Conservation (phyloP, 2,113 vertebrate species). For the Pelvicachromis taeniatus region DNA sequence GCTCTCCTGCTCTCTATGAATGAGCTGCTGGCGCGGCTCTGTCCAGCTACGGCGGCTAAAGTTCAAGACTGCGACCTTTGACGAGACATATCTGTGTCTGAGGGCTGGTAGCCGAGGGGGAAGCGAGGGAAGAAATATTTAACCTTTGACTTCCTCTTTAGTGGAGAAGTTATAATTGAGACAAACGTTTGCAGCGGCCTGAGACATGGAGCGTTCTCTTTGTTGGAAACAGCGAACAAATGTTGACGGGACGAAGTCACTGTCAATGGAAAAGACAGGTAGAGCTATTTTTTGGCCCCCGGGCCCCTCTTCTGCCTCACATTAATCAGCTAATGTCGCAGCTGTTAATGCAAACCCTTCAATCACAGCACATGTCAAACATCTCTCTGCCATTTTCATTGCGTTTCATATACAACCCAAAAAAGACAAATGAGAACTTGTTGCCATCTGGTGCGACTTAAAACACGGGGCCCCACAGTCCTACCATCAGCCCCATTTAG, state of each 20-base stretch:
- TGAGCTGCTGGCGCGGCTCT: background rate
- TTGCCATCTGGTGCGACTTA: slow-evolving; percentile 77
- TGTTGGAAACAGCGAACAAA: slow-evolving; percentile 3
- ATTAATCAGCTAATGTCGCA: slow-evolving; percentile 78
- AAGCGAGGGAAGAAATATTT: background rate
- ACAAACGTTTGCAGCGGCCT: background rate
- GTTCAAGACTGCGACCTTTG: slow-evolving; percentile 15
- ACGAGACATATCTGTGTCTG: background rate
- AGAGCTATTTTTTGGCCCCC: background rate
- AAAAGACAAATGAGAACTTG: slow-evolving; percentile 63
- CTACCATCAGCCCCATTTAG: background rate
- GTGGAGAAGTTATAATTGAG: slow-evolving; percentile 3
- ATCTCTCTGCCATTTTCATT: slow-evolving; percentile 53
- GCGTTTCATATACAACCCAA: slow-evolving; percentile 58
- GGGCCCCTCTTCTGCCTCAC: slow-evolving; percentile 40
- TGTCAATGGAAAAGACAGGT: background rate
- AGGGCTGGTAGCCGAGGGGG: background rate
- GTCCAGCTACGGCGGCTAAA: background rate
- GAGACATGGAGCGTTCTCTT: background rate
- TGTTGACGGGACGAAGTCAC: background rate
- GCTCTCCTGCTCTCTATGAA: slow-evolving; percentile 6
- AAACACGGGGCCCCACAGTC: slow-evolving; percentile 27
- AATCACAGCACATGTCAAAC: slow-evolving; percentile 77
- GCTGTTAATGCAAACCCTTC: slow-evolving; percentile 76
- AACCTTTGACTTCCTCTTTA: background rate